Percentiles rank a stretch among this genome's conserved stretches.
These are phyloP conservation scores for Acrossocheilus wenchowensis DNA, from an alignment of 2,797 vertebrate species.

Conservation along the genomic window DNA sequence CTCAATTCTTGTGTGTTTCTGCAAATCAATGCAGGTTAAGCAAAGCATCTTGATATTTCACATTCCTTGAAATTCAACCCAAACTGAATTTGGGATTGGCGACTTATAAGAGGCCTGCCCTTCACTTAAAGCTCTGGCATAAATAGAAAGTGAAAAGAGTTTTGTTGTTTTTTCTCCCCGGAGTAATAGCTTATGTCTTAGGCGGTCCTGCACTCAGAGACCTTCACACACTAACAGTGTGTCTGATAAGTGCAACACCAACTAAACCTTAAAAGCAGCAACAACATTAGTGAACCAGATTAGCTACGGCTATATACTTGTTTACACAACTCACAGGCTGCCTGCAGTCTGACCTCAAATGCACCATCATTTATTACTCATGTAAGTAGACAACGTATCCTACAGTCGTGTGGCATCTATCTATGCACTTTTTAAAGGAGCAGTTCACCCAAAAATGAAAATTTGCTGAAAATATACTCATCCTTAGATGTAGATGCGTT, in stretches of 20 bases:
- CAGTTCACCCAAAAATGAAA: neutral
- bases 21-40: neutral
- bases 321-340: slow-evolving; percentile 23
- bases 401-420: neutral
- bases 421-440: neutral
- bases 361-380: slow-evolving; percentile 34
- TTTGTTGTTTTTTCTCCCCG: too few species aligned
- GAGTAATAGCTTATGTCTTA: neutral
- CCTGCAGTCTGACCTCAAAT: slow-evolving; percentile 21
- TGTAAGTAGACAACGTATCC: neutral
- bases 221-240: neutral
- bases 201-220: neutral
- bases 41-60: neutral
- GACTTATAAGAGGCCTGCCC: neutral
- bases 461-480: neutral
- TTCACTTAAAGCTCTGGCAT: neutral
- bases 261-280: slow-evolving; percentile 22
- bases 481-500: neutral
- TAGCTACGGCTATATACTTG: slow-evolving; percentile 4
- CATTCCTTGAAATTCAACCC: neutral
- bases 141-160: neutral
- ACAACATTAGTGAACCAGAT: slow-evolving; percentile 20
- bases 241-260: slow-evolving; percentile 29
- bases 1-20: neutral
- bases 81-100: neutral